phyloP scores from a whole-genome alignment of 2,113 vertebrate genomes.

The Labrus mixtus region DNA sequence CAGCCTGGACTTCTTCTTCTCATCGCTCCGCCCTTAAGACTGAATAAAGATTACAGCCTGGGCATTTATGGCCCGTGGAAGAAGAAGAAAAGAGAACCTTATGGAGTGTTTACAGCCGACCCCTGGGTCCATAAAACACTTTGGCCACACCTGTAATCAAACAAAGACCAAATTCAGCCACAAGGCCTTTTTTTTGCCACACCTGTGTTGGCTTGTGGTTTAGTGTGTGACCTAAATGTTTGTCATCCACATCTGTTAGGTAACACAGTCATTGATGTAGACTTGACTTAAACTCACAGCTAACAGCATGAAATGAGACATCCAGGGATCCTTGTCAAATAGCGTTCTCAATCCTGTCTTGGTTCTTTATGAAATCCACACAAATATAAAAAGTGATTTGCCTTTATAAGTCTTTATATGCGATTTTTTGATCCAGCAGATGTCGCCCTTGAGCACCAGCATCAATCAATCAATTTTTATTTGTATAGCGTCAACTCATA shows the following conservation, averaged over 20 bases:
- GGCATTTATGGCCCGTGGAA: background rate
- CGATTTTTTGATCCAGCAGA: too few relatives aligned
- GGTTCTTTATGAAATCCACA: too few relatives aligned
- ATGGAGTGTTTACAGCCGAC: conserved; percentile 16
- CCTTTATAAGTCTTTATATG: too few relatives aligned
- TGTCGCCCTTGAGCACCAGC: too few relatives aligned
- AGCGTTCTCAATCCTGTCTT: too few relatives aligned
- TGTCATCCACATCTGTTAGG: conserved; percentile 1
- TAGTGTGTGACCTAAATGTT: conserved; percentile 23
- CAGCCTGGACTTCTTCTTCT: conserved; percentile 24
- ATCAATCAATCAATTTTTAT: too few relatives aligned
- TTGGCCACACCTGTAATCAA: conserved; percentile 45
- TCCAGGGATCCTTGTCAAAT: background rate
- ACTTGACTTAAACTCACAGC: conserved; percentile 11
- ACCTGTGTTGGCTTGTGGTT: conserved; percentile 33
- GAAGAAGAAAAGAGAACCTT: too few relatives aligned
- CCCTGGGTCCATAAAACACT: conserved; percentile 13
- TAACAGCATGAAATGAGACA: conserved; percentile 5
- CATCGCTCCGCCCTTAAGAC: conserved; percentile 22
- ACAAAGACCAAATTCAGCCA: background rate
- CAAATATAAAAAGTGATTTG: too few relatives aligned
- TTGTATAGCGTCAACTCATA: too few relatives aligned
- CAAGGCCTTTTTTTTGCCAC: background rate
- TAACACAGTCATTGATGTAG: background rate
- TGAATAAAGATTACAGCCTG: conserved; percentile 4